phyloP scores from a whole-genome alignment of 53 echinoderm and acorn worm genomes.

The Patiria pectinifera region DNA sequence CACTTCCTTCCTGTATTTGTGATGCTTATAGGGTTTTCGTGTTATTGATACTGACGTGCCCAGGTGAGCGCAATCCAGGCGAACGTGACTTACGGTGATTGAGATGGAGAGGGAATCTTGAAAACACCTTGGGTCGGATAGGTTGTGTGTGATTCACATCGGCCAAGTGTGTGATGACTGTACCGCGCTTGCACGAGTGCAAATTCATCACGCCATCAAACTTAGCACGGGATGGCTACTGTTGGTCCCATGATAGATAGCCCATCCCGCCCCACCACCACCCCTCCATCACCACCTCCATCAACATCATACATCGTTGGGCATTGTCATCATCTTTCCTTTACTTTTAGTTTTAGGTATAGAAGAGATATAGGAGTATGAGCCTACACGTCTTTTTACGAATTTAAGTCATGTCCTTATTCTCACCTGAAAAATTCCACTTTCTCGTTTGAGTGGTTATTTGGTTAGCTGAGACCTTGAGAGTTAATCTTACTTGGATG shows the following conservation, averaged over 20 bases:
- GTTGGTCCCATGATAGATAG: no score
- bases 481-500: neutral
- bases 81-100: neutral
- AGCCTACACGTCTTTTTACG: neutral
- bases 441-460: neutral
- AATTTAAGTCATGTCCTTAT: neutral
- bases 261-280: no score
- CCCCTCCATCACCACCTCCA: no score
- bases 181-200: no score
- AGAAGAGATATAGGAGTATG: neutral
- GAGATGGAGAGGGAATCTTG: no score
- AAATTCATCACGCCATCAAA: no score
- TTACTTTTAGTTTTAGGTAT: neutral
- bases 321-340: no score
- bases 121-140: no score
- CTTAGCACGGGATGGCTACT: no score
- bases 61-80: neutral
- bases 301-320: no score
- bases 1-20: neutral
- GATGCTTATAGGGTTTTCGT: neutral
- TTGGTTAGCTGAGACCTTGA: neutral
- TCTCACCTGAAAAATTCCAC: neutral
- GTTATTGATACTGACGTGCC: neutral
- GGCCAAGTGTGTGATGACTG: no score
- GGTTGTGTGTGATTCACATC: no score